These are phyloP conservation scores for Dione vanillae DNA, from an alignment of 2,888 invertebrate species.

Conservation along the genomic window DNA sequence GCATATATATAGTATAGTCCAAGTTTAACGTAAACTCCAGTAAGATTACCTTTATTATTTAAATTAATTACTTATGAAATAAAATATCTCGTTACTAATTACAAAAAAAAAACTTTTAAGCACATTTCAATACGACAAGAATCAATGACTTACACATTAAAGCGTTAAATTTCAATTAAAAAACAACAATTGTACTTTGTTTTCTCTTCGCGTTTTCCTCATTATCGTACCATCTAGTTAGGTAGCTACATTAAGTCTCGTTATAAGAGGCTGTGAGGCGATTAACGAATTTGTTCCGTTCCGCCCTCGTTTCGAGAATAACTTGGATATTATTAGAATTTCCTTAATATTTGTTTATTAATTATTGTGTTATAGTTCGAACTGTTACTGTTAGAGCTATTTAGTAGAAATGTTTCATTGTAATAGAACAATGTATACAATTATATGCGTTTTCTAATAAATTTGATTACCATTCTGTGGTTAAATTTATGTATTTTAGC, in stretches of 20 bases:
- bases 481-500: too few species aligned
- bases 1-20: too few species aligned
- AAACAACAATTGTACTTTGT: constrained; percentile 5
- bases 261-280: constrained; percentile 25
- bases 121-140: background rate
- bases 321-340: constrained; percentile 11
- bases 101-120: background rate
- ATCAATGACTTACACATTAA: background rate
- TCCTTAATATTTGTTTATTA: constrained; percentile 4
- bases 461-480: too few species aligned
- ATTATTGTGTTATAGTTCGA: background rate
- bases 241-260: constrained; percentile 20
- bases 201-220: constrained; percentile 20
- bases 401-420: too few species aligned
- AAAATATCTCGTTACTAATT: too few species aligned
- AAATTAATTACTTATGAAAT: too few species aligned
- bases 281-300: constrained; percentile 24
- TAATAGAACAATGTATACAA: too few species aligned
- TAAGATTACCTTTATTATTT: too few species aligned
- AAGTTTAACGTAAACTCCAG: too few species aligned
- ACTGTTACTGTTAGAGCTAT: background rate
- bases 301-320: constrained; percentile 13
- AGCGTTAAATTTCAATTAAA: background rate
- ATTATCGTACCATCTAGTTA: constrained; percentile 28
- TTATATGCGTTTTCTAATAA: too few species aligned